phyloP scores from a whole-genome alignment of 2,113 vertebrate genomes.

The Dromaius novaehollandiae region DNA sequence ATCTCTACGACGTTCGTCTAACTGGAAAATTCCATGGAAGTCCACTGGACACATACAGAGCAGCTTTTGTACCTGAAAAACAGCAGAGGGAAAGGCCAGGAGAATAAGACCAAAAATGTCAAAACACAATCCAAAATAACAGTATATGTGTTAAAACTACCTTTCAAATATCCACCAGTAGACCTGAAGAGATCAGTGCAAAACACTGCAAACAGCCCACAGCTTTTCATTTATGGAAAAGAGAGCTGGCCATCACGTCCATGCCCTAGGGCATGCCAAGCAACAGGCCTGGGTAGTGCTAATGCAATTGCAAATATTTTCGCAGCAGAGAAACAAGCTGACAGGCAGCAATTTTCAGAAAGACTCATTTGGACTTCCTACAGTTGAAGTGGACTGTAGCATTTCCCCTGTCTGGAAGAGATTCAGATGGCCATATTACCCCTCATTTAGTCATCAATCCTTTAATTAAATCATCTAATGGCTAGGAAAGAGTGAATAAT shows the following conservation, averaged over 20 bases:
- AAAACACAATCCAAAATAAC: neutral
- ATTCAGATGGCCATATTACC: neutral
- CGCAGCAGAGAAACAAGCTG: neutral
- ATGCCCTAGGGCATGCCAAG: neutral
- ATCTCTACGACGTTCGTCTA: conserved; percentile 93
- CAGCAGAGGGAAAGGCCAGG: neutral
- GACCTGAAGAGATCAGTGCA: neutral
- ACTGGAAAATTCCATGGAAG: conserved; percentile 89
- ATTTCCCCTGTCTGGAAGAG: neutral
- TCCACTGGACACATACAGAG: conserved; percentile 97
- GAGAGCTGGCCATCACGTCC: fast-evolving
- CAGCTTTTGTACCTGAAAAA: conserved; percentile 89
- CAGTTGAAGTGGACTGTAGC: neutral
- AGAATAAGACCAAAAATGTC: neutral
- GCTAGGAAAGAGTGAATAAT: neutral
- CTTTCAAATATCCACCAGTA: neutral
- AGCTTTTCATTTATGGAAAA: neutral
- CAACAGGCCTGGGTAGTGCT: neutral
- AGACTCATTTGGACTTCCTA: neutral
- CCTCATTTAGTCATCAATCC: neutral
- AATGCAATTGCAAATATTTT: neutral
- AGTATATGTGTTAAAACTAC: neutral
- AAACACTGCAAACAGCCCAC: neutral
- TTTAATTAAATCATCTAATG: neutral
- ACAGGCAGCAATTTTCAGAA: neutral